phyloP scores from a whole-genome alignment of 2,113 vertebrate genomes.

The Protomyctophum bolini region DNA sequence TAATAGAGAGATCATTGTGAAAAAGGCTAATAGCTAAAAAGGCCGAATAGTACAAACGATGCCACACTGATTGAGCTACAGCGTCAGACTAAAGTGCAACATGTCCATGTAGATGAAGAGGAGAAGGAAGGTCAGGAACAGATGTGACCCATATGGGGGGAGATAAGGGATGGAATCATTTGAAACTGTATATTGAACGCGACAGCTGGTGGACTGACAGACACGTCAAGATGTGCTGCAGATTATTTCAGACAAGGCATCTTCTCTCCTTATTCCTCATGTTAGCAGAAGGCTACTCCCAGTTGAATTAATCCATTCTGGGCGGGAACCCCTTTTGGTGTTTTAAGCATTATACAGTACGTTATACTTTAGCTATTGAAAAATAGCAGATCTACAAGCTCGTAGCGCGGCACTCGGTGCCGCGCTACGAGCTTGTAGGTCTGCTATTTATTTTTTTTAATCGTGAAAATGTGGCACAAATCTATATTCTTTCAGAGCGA shows the following conservation, averaged over 20 bases:
- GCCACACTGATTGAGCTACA: neutral
- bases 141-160: no score
- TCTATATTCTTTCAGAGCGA: no score
- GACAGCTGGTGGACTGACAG: neutral
- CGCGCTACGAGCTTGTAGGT: no score
- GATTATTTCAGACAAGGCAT: neutral
- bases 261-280: neutral
- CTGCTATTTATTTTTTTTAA: no score
- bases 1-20: neutral
- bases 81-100: neutral
- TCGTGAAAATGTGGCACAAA: no score
- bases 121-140: neutral
- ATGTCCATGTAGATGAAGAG: neutral
- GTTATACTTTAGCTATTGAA: no score
- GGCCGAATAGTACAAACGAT: neutral
- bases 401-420: no score
- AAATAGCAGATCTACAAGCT: no score
- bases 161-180: neutral
- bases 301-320: no score
- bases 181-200: neutral
- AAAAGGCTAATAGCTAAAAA: neutral
- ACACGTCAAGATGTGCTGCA: neutral
- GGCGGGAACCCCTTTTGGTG: no score
- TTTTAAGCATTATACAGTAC: no score
- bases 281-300: neutral